Base-by-base conservation (phyloP, 2,888 invertebrate genomes). In the Anthrax anthrax region DNA sequence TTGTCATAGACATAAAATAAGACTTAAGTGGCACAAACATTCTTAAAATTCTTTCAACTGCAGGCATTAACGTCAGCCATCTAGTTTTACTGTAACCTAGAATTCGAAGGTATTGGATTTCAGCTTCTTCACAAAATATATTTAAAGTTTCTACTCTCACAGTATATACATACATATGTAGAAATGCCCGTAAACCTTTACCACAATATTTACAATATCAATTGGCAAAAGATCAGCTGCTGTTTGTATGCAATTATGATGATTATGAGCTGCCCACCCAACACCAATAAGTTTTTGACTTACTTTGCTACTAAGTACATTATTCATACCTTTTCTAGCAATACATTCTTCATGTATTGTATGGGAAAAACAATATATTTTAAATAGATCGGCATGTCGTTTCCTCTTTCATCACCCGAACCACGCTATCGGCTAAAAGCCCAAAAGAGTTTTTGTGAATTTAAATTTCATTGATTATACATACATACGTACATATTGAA, bases 221-320 rank as follows among this genome's bases (percentile, higher is more conserved):
- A 43, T 43, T 19, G 43, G 43, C 29, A 49, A 40, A 16, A 19
- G 27, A 32, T 49, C 46, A 18, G 37, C 38, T 16, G 39, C 43
- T 17, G 42, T 42, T 14, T 43, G 43, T 18, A 43, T 37, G 18
- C 43, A 44, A 42, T 44, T 44, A 42, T 48, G 44, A 13, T 37
- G 37, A 44, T 44, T 44, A 19, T 47, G 44, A 12, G 42, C 38
- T 18, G 32, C 47, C 40, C 43, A 44, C 44, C 46, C 49, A 38
- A 48, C 50, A 34, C 42, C 44, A 36, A 50, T 47, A 38, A 44
- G 39, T 27, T 42, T 45, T 27, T 42, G 27, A 4, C 37, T 37
- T 37, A 19, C 42, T n/a, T 19, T 19, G 18, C 34, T 14, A 14
- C 16, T 12, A 4, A 43, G 16, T 38, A 40, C 27, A 39, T 46